Conservation (phyloP, 2,888 invertebrate genomes). For the Himalopsyche kuldschensis region DNA sequence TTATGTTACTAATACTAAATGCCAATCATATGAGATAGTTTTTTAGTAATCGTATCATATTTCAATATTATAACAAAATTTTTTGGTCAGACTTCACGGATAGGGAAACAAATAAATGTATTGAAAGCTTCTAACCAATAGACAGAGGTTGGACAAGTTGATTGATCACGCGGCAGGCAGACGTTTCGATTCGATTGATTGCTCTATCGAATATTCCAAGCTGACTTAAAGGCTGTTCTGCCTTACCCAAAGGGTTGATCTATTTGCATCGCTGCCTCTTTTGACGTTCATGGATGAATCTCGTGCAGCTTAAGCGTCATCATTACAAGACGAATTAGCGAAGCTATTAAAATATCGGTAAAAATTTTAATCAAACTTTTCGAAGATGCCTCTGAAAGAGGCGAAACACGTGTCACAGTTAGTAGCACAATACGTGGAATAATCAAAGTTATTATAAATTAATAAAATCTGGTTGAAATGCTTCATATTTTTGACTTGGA, state of each 20-base stretch:
- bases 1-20: too few species aligned
- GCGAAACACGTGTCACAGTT: too few species aligned
- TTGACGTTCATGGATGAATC: neutral
- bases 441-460: too few species aligned
- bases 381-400: too few species aligned
- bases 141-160: constrained; percentile 25
- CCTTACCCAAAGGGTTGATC: neutral
- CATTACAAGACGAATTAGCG: neutral
- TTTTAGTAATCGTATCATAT: neutral
- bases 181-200: constrained; percentile 20
- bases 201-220: constrained; percentile 18
- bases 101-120: neutral
- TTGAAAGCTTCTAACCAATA: neutral
- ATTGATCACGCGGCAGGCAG: constrained; percentile 23
- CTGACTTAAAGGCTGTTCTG: constrained; percentile 16
- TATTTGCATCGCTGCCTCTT: neutral
- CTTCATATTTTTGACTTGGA: too few species aligned
- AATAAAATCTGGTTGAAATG: too few species aligned
- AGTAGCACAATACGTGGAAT: too few species aligned
- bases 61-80: neutral
- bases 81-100: neutral
- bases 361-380: too few species aligned
- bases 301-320: neutral
- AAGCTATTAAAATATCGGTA: neutral
- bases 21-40: too few species aligned